Evolutionary conservation across 2,113 vertebrate genomes (phyloP), one percentile per base, ranked within the genome.

Genomic region (Poeciliopsis retropinna): DNA sequence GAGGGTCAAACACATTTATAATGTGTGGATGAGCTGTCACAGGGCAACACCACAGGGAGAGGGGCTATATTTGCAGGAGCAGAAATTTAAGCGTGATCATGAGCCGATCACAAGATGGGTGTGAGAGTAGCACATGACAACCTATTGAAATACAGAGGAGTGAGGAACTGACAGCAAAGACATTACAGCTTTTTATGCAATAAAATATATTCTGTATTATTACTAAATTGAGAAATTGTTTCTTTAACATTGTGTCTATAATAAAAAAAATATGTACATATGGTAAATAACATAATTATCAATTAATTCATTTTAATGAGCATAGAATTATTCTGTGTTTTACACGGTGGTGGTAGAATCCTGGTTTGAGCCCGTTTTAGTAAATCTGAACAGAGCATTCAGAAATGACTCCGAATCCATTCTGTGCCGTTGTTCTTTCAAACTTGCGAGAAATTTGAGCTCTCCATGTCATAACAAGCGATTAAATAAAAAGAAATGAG

Each of bases 1-100:
- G 57, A 78, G 71, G 85, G 83, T 84, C 83, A 76, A 76, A 86
- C 79, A 78, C 85, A 78, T 89, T 79, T 79, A 67, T 80, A 61
- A 88, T 13, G 70, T 81, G 84, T 81, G 81, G 79, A 80, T 73
- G 81, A 82, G 79, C 54, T 79, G 81, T 84, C 72, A 82, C 76
- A 27, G 76, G 65, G 76, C 70, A 72, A 76, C 76, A 63, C 79
- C 67, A 63, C 66, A 0, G 70, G 79, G 78, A 73, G 64, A 31
- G 60, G 14, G 73, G 66, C 64, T 44, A 9, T 62, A 78, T 89
- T 87, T 78, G 69, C 75, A 82, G 77, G 74, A 70, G 79, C 34
- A 64, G 63, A 72, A 72, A 72, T 73, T 69, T 71, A 61, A 76
- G 81, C 19, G 37, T 80, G 72, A 84, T 86, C 83, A 81, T 74